phyloP scores from a whole-genome alignment of 2,888 invertebrate species.

The Operophtera brumata region DNA sequence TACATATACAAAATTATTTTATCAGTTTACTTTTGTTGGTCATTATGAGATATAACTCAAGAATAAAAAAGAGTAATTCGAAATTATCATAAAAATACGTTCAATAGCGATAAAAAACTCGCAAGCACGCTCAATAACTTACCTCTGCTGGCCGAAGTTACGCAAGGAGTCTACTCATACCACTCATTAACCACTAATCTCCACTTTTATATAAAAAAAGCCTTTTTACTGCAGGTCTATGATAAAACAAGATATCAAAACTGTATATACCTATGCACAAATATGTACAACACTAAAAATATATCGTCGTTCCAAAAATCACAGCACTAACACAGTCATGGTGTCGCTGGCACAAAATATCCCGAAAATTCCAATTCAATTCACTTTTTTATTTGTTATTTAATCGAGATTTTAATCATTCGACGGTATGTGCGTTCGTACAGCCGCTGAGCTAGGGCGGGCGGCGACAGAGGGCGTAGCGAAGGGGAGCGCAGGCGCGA shows the following conservation, averaged over 20 bases:
- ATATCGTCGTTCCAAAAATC: constrained; percentile 37
- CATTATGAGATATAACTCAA: too few relatives aligned
- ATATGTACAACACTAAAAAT: constrained; percentile 24
- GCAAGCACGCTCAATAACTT: constrained; percentile 1
- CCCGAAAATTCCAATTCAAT: constrained; percentile 25
- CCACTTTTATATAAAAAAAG: constrained; percentile 14
- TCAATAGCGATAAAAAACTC: neutral
- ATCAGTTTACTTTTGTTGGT: too few relatives aligned
- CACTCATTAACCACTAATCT: constrained; percentile 15
- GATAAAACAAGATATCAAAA: constrained; percentile 29
- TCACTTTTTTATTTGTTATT: constrained; percentile 29
- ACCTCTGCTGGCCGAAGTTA: constrained; percentile 31
- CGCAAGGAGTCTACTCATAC: constrained; percentile 28
- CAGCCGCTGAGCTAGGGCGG: constrained; percentile 56
- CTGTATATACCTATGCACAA: neutral
- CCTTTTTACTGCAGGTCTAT: constrained; percentile 25
- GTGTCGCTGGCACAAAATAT: constrained; percentile 43
- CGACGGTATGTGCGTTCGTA: constrained; percentile 45
- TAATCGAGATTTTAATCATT: constrained; percentile 32
- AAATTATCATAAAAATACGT: neutral
- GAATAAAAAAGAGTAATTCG: too few relatives aligned
- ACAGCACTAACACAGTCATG: constrained; percentile 47
- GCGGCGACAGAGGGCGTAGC: constrained; percentile 48
- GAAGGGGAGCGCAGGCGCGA: constrained; percentile 63
- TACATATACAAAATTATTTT: too few relatives aligned